Evolutionary conservation across 2,113 vertebrate species (phyloP).

Genomic region (Actinemys pallida): DNA sequence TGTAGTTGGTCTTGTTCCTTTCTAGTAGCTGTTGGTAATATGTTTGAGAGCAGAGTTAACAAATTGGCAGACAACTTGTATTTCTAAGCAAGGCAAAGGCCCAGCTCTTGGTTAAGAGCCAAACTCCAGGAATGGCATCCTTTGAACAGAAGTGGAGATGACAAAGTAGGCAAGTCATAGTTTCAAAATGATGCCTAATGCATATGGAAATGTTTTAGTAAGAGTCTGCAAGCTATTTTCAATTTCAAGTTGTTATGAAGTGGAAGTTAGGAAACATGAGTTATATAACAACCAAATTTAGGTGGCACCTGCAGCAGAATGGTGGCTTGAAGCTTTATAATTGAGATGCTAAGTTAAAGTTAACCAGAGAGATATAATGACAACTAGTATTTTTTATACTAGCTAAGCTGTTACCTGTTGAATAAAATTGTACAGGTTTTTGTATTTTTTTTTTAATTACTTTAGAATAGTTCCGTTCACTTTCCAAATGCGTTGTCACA

Average conservation of each 20-base stretch:
- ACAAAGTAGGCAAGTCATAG: neutral
- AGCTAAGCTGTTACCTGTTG: accelerated
- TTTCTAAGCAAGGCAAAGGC: neutral
- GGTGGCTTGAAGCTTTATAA: neutral
- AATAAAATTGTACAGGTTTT: neutral
- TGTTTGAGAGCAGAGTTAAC: neutral
- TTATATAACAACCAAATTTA: neutral
- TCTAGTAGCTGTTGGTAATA: neutral
- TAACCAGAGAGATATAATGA: neutral
- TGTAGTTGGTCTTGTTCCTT: neutral
- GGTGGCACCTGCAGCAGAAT: neutral
- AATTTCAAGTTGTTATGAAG: neutral
- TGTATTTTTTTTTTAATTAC: neutral
- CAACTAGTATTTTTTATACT: neutral
- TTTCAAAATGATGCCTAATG: neutral
- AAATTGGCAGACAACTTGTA: neutral
- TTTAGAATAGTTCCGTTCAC: neutral
- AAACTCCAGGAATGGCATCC: neutral
- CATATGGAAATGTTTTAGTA: neutral
- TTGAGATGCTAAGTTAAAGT: neutral
- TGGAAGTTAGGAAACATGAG: neutral
- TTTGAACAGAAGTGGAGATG: neutral
- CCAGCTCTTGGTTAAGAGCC: neutral
- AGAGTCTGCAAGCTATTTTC: slow-evolving; percentile 30
- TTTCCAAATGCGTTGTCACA: neutral